phyloP scores from a whole-genome alignment of 2,797 vertebrate species.

The Hemitrygon akajei region DNA sequence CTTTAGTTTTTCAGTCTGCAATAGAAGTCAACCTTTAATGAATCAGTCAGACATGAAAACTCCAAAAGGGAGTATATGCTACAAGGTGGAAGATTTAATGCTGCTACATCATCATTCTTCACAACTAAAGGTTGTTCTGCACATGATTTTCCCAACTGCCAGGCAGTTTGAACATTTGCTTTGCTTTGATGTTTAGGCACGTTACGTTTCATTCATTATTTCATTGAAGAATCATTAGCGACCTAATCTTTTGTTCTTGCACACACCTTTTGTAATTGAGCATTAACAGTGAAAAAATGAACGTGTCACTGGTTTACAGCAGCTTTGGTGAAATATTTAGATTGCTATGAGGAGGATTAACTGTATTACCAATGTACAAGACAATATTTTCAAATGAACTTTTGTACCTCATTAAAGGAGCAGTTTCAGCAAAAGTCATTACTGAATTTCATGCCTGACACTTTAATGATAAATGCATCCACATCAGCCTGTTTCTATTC shows the following conservation, averaged over 20 bases:
- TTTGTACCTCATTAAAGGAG: background rate
- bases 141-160: background rate
- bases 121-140: background rate
- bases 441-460: background rate
- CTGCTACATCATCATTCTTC: background rate
- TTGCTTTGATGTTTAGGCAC: constrained; percentile 26
- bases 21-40: background rate
- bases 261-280: background rate
- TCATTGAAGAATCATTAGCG: background rate
- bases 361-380: background rate
- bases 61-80: background rate
- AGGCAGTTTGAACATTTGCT: background rate
- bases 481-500: background rate
- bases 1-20: background rate
- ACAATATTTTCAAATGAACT: background rate
- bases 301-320: background rate
- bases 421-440: background rate
- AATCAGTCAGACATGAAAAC: constrained; percentile 8
- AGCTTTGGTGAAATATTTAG: background rate
- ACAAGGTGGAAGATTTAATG: background rate
- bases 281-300: background rate
- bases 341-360: background rate
- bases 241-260: background rate
- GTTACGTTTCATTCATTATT: background rate
- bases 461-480: background rate